Percentiles rank a stretch among this genome's conserved stretches.
These are phyloP conservation scores for Melanotaenia maccullochi DNA, from an alignment of 2,797 vertebrate species.

Conservation along the genomic window DNA sequence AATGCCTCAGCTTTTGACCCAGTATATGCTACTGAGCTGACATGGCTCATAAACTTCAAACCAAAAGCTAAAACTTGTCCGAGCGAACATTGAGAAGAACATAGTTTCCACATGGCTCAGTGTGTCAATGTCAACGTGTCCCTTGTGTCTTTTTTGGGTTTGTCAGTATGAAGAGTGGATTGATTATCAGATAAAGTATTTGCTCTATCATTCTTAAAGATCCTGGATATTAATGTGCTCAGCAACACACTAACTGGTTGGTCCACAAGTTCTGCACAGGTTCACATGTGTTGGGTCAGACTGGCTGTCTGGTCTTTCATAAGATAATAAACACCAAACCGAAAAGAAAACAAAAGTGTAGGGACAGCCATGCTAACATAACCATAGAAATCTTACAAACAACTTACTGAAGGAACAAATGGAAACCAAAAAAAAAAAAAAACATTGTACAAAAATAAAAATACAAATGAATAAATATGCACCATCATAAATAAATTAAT, in stretches of 20 bases:
- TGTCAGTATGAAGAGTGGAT: conserved; percentile 22
- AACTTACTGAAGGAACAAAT: conserved; percentile 46
- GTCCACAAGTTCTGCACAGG: conserved; percentile 49
- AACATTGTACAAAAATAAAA: conserved; percentile 77
- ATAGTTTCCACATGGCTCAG: neutral
- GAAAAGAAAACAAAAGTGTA: neutral
- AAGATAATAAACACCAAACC: conserved; percentile 4
- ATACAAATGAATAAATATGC: conserved; percentile 84
- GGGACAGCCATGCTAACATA: conserved; percentile 56
- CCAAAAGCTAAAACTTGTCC: conserved; percentile 8
- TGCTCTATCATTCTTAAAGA: conserved; percentile 7
- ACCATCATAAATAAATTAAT: conserved; percentile 81
- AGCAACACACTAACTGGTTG: conserved; percentile 43
- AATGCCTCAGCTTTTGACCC: conserved; percentile 46
- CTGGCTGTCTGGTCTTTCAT: conserved; percentile 33
- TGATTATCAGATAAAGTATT: conserved; percentile 21
- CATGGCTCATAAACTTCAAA: conserved; percentile 39
- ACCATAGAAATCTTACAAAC: conserved; percentile 54
- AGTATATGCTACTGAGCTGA: conserved; percentile 40
- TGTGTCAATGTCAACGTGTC: conserved; percentile 9
- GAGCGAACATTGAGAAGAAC: conserved; percentile 12
- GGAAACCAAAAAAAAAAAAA: conserved; percentile 31
- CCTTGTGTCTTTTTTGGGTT: conserved; percentile 14
- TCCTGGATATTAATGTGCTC: conserved; percentile 38
- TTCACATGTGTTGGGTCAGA: conserved; percentile 62